Evolutionary conservation across 2,888 invertebrate genomes (phyloP).

Genomic region (Entomobrya multifasciata): DNA sequence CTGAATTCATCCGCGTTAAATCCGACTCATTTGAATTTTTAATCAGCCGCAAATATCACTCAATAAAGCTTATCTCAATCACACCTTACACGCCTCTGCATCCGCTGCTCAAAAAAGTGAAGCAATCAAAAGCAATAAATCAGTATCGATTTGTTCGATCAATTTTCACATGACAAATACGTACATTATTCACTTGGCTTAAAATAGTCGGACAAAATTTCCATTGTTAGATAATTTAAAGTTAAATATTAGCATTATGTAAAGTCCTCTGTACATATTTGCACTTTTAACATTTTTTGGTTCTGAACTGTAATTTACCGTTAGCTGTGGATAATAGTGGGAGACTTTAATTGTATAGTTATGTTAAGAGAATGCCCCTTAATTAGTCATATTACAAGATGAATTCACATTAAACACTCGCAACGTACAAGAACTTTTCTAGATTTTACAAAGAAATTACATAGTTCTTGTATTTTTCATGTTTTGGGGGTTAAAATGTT

Average conservation of each 20-base stretch:
- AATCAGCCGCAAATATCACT: not conserved
- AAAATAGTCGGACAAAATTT: no score
- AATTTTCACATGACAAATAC: not conserved
- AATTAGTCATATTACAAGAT: conserved; percentile 17
- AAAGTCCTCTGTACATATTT: not conserved
- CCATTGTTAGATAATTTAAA: conserved; percentile 28
- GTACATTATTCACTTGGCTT: no score
- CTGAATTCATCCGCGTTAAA: no score
- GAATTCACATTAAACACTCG: not conserved
- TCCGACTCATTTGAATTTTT: not conserved
- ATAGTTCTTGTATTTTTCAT: not conserved
- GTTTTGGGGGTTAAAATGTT: conserved; percentile 21
- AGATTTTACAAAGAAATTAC: conserved; percentile 17
- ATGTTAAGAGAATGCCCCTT: conserved; percentile 1
- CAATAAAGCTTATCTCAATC: not conserved
- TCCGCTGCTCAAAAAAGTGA: not conserved
- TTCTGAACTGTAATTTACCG: not conserved
- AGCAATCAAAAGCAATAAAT: conserved; percentile 20
- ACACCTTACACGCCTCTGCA: conserved; percentile 10
- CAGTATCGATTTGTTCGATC: conserved; percentile 29
- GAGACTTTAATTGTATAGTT: not conserved
- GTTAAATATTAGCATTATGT: no score
- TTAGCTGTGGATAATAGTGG: no score
- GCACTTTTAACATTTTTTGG: not conserved
- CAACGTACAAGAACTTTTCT: not conserved